These are phyloP conservation scores for Centropus unirufus DNA, from an alignment of 2,113 vertebrate species.

Conservation along the genomic window DNA sequence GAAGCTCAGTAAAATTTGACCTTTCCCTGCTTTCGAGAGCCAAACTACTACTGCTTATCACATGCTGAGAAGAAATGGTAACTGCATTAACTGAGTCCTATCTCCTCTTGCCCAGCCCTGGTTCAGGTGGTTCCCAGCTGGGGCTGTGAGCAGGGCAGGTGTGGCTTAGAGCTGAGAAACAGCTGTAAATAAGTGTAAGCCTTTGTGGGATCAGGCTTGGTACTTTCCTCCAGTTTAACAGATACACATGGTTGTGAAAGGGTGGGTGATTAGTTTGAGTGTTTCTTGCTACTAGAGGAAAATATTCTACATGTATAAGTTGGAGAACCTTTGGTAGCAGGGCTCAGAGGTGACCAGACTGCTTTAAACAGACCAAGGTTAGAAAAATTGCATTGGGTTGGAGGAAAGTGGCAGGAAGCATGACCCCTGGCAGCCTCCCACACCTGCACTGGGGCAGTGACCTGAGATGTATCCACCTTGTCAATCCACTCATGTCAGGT, in stretches of 20 bases:
- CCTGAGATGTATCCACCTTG: fast-evolving
- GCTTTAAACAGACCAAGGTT: neutral
- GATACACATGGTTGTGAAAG: fast-evolving
- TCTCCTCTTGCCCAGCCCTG: neutral
- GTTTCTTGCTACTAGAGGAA: neutral
- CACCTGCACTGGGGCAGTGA: neutral
- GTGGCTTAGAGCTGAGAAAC: too few relatives aligned
- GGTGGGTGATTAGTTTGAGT: fast-evolving
- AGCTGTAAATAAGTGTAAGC: too few relatives aligned
- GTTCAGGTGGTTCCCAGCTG: too few relatives aligned
- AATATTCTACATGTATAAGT: neutral
- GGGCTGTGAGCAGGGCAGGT: neutral
- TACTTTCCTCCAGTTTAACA: neutral
- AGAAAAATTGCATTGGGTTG: neutral
- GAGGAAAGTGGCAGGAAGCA: neutral
- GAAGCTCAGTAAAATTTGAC: neutral
- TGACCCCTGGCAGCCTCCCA: neutral
- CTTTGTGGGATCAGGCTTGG: neutral
- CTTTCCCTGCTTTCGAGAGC: too few relatives aligned
- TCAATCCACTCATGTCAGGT: neutral
- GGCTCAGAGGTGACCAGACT: neutral
- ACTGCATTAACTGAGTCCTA: too few relatives aligned
- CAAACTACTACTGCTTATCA: neutral
- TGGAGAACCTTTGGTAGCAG: neutral
- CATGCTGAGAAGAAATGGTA: neutral